Evolutionary conservation across 2,797 vertebrate genomes (phyloP), one percentile per base, ranked within the genome.

Genomic region (Phoebastria nigripes): DNA sequence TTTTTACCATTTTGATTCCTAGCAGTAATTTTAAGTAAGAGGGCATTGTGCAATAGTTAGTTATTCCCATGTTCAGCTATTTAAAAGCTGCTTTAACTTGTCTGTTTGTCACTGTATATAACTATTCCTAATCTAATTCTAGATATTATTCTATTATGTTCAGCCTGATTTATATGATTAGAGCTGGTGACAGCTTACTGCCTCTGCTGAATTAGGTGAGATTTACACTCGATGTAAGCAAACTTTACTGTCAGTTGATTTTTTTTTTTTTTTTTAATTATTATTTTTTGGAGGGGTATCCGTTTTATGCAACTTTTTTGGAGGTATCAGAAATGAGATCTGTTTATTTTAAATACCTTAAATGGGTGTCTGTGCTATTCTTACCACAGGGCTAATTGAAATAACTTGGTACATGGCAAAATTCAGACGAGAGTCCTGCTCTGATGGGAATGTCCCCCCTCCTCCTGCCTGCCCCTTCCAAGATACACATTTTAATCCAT

Each of bases 1-100:
- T 88, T 96, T 96, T 93, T 96, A 97, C 95, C 97, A 72, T 96
- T 56, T 96, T 92, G 87, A 97, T 97, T 98, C 96, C 96, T 98
- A 98, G 97, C 97, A 95, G 98, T 98, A 98, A 98, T 96, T 98
- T 98, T 98, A 98, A 91, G 84, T 96, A 92, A 97, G 97, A 98
- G 98, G 98, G 98, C 98, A 98, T 98, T 97, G 98, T 98, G 98
- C 98, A 98, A 98, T 98, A 98, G 98, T 97, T 98, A 98, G 97
- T 97, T 97, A 97, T 97, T 97, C 97, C 97, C 96, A 80, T 97
- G 96, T 98, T 94, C 97, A 97, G 98, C 98, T 98, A 62, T 97
- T 97, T 96, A 93, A 98, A 98, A 98, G 98, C 98, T 98, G 98
- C 97, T 98, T 98, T 98, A 98, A 98, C 97, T 97, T 97, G 97